Base-by-base conservation (phyloP, 2,888 invertebrate genomes). In the Desoria tigrina region DNA sequence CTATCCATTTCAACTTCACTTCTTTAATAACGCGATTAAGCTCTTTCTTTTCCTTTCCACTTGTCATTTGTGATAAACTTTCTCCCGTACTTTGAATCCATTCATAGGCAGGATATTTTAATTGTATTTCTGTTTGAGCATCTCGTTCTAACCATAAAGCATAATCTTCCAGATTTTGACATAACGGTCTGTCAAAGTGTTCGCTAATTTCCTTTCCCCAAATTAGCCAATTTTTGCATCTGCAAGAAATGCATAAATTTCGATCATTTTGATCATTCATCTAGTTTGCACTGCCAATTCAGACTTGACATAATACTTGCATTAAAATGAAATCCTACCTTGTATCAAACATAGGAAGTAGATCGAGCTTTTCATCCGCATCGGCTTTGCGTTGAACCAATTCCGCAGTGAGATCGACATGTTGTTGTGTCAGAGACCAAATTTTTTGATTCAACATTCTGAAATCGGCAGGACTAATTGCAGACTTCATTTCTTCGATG, bases 401-500 rank as follows among this genome's bases (percentile, higher is more conserved):
- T 78, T 90, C 89, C 76, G 90, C 88, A 76, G 91, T 90, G 2
- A 92, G 80, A 75, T 93, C 92, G 0, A 87, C 87, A 73, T 91
- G 88, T 76, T 90, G 90, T 78, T 93, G 91, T 80, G 86, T 85
- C 60, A 92, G 80, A 67, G 91, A 84, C 86, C 90, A 89, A 3
- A 63, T 6, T 72, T 86, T 85, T 78, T 92, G 92, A 74, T 87
- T 87, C 55, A 92, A 86, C 16, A 87, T 83, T 78, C 92, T 89
- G 80, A 91, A 88, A 78, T 94, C 93, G 54, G 87, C 86, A 0
- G 92, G 90, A 79, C 90, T 90, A 4, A 93, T 83, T 76, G 90
- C 90, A 78, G 92, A 91, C 77, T 91, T 90, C 2, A 94, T 82
- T 79, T 92, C 88, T 79, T 92, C 91, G 76, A 90, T 88, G 32